A percentile compares a stretch with the other conserved stretches of the same genome.
Evolutionary conservation across 1,140 invertebrate species (phyloP).

Genomic region (Bombus waltoni): DNA sequence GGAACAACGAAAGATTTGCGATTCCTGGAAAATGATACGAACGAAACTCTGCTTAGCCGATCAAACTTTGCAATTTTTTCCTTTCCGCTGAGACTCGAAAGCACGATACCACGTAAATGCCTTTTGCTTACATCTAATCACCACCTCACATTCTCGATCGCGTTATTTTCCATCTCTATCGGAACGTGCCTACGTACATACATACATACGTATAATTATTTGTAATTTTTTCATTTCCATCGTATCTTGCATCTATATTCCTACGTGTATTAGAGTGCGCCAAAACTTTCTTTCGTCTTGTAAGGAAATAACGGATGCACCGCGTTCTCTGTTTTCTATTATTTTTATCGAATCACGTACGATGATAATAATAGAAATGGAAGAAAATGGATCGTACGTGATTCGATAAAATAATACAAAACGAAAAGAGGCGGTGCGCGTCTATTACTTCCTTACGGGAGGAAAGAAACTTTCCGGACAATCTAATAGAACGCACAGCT

Average conservation of each 20-base stretch:
- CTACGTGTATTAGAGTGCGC: no score
- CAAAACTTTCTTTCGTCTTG: no score
- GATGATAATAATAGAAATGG: no score
- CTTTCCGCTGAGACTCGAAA: not conserved
- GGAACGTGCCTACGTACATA: not conserved
- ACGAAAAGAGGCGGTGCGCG: no score
- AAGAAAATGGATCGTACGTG: no score
- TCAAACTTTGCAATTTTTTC: not conserved
- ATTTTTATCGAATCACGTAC: no score
- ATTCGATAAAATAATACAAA: no score
- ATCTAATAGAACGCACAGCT: no score
- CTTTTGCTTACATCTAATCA: not conserved
- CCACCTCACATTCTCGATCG: not conserved
- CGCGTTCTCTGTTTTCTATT: no score
- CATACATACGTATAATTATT: not conserved
- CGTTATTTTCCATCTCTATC: not conserved
- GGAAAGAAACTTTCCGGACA: no score
- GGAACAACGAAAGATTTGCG: not conserved
- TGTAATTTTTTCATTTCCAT: not conserved
- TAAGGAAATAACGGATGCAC: no score
- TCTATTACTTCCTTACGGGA: no score
- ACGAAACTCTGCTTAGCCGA: not conserved
- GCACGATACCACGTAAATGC: not conserved
- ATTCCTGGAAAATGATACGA: not conserved
- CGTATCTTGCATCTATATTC: not conserved